phyloP scores from a whole-genome alignment of 2,888 invertebrate genomes.

The Drosophila diplacantha region DNA sequence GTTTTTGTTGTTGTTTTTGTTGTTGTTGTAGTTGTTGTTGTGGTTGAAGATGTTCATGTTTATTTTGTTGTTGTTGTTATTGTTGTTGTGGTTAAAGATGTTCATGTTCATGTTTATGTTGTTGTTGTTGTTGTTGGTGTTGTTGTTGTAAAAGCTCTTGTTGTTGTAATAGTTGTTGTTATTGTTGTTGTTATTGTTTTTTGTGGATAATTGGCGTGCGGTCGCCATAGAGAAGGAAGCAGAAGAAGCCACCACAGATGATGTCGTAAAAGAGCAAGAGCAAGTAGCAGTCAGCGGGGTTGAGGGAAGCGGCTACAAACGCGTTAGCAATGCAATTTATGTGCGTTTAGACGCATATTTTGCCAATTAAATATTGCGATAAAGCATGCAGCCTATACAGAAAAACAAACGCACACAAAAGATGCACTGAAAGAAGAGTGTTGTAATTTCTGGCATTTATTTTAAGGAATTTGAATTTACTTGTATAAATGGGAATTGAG shows the following conservation, averaged over 20 bases:
- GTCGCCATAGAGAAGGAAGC: conserved; percentile 31
- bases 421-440: neutral
- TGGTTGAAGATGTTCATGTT: conserved; percentile 11
- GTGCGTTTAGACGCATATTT: conserved; percentile 77
- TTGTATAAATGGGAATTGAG: neutral
- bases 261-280: conserved; percentile 16
- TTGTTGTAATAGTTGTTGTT: conserved; percentile 18
- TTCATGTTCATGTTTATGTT: neutral
- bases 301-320: conserved; percentile 59
- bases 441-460: neutral
- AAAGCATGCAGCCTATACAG: conserved; percentile 72
- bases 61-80: conserved; percentile 20
- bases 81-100: neutral
- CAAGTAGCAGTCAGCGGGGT: conserved; percentile 3
- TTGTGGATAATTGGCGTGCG: conserved; percentile 65
- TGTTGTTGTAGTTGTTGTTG: neutral
- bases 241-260: conserved; percentile 17
- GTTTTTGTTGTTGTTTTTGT: conserved; percentile 19
- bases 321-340: conserved; percentile 75
- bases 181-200: conserved; percentile 33
- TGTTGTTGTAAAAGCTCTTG: conserved; percentile 11
- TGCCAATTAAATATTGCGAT: conserved; percentile 77
- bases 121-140: conserved; percentile 20
- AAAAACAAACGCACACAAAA: conserved; percentile 30
- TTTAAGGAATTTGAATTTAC: neutral